These are phyloP conservation scores for Rhegmatorhina hoffmannsi DNA, from an alignment of 2,113 vertebrate genomes.

Conservation along the genomic window DNA sequence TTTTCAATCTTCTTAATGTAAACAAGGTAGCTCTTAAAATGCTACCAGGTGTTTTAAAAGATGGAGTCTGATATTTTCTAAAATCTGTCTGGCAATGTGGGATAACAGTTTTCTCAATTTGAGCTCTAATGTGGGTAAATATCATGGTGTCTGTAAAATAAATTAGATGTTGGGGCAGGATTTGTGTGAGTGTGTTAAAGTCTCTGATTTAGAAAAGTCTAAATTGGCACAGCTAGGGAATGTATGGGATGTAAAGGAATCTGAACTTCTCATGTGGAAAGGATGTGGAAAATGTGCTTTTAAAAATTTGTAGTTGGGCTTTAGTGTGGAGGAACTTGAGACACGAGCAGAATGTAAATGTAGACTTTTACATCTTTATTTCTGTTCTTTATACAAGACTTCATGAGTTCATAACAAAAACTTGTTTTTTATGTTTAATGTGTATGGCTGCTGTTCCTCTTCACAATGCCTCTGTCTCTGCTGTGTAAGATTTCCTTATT, in stretches of 20 bases:
- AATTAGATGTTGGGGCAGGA: not conserved
- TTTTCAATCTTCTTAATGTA: not conserved
- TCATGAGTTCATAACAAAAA: accelerated
- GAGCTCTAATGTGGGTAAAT: not conserved
- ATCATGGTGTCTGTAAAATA: not conserved
- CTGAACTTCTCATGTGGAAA: not conserved
- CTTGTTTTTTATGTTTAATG: not conserved
- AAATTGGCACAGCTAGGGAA: not conserved
- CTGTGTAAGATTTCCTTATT: not conserved
- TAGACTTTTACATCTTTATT: not conserved
- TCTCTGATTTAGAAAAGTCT: not conserved
- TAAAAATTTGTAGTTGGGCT: not conserved
- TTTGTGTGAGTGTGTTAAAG: not conserved
- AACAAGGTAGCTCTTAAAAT: not conserved
- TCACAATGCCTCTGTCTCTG: not conserved
- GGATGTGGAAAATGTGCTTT: not conserved
- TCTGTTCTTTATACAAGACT: not conserved
- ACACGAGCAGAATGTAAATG: not conserved
- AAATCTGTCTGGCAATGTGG: not conserved
- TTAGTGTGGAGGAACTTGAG: not conserved
- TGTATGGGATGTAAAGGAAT: not conserved
- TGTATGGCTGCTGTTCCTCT: not conserved
- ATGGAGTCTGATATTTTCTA: not conserved
- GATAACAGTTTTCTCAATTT: not conserved
- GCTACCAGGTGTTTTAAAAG: not conserved